phyloP scores from a whole-genome alignment of 2,113 vertebrate species.

The Phaethornis superciliosus region DNA sequence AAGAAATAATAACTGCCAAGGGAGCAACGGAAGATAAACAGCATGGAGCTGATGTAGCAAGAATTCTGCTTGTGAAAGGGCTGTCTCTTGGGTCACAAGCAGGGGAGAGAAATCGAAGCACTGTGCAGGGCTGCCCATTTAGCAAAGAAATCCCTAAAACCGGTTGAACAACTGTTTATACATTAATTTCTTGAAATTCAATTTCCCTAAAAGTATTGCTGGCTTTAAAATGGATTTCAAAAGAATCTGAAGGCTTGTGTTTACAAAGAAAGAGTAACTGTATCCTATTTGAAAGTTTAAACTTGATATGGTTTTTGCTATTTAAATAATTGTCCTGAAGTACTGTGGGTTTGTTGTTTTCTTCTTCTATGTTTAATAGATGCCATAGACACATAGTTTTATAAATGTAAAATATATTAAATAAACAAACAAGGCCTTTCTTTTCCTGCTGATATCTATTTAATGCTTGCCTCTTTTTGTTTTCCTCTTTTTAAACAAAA shows the following conservation, averaged over 20 bases:
- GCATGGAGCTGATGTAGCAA: constrained; percentile 46
- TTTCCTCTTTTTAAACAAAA: not conserved
- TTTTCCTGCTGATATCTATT: not conserved
- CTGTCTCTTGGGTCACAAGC: not conserved
- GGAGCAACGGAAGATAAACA: constrained; percentile 61
- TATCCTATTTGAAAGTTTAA: not conserved
- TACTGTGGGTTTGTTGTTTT: not conserved
- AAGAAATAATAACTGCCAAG: constrained; percentile 71
- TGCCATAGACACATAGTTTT: not conserved
- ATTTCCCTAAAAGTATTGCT: not conserved
- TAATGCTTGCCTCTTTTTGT: not conserved
- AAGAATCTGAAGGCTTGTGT: not conserved
- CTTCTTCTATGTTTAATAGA: not conserved
- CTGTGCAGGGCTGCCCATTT: not conserved
- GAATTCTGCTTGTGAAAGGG: constrained; percentile 17
- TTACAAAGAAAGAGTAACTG: not conserved
- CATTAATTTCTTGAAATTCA: not conserved
- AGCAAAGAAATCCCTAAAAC: not conserved
- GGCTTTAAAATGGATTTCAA: not conserved
- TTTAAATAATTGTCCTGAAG: not conserved
- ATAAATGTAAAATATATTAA: not conserved
- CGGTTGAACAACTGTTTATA: not conserved
- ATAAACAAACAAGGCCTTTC: not conserved
- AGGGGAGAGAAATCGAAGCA: not conserved
- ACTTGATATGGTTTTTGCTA: not conserved